Conservation (phyloP, 1,140 invertebrate genomes). For the Zaprionus ornatus region DNA sequence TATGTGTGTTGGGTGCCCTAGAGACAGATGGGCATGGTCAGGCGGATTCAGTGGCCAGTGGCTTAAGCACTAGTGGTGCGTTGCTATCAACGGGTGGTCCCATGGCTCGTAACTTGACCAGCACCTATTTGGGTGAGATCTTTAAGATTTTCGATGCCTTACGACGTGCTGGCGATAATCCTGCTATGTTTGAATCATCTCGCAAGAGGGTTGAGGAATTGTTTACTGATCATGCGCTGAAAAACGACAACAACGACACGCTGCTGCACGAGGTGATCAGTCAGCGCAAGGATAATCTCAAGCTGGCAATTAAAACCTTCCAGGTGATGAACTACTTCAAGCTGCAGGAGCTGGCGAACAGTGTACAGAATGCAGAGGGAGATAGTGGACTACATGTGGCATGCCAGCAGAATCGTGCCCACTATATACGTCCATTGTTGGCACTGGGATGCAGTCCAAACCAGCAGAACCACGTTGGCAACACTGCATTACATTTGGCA, state of each 20-base stretch:
- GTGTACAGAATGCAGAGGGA: constrained; percentile 61
- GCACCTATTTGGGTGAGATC: constrained; percentile 49
- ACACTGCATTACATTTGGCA: constrained; percentile 85
- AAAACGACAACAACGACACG: constrained; percentile 66
- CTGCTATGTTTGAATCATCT: background rate
- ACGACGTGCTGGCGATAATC: constrained; percentile 27
- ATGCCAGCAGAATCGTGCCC: constrained; percentile 83
- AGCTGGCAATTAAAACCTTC: constrained; percentile 61
- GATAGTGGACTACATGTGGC: constrained; percentile 85
- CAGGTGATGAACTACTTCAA: constrained; percentile 68
- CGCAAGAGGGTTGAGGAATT: constrained; percentile 48
- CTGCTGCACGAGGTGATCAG: constrained; percentile 73
- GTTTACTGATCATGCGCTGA: constrained; percentile 59
- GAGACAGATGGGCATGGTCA: constrained; percentile 38
- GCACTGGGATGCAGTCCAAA: constrained; percentile 85
- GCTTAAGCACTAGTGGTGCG: background rate
- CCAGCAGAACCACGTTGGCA: constrained; percentile 83
- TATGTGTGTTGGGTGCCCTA: constrained; percentile 46
- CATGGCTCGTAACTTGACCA: constrained; percentile 11
- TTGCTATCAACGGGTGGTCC: background rate
- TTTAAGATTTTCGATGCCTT: constrained; percentile 58
- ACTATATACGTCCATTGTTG: constrained; percentile 75
- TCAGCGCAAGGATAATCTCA: constrained; percentile 59
- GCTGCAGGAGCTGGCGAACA: constrained; percentile 63
- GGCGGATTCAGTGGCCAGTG: background rate